Percentiles rank a stretch among this genome's conserved stretches.
Conservation (phyloP, 1,140 invertebrate genomes). For the Solenopsis fugax region DNA sequence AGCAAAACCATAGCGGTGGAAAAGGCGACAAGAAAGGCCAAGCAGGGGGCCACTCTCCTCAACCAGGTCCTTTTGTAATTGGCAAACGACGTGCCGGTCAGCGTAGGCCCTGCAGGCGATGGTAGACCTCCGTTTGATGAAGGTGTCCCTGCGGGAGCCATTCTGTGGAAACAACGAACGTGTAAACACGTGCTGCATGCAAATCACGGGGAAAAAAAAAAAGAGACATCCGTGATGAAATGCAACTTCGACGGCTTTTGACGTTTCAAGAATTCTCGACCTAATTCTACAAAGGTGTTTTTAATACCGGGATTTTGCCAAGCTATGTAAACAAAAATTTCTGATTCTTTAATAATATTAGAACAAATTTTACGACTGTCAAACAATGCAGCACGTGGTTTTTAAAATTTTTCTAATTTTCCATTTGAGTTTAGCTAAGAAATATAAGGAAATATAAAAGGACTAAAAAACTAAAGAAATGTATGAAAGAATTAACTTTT, state of each 20-base stretch:
- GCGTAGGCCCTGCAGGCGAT: slow-evolving; percentile 38
- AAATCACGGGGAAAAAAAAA: not conserved
- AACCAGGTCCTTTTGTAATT: slow-evolving; percentile 81
- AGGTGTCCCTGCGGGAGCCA: slow-evolving; percentile 74
- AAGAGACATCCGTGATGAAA: not conserved
- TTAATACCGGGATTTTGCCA: not conserved
- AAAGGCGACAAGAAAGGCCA: slow-evolving; percentile 84
- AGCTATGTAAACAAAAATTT: not conserved
- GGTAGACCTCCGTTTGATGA: slow-evolving; percentile 58
- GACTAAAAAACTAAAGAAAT: too few relatives aligned
- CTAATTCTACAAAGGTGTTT: not conserved
- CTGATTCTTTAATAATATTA: not conserved
- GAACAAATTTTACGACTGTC: not conserved
- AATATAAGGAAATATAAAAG: not conserved
- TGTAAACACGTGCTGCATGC: slow-evolving; percentile 42
- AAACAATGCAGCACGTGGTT: not conserved
- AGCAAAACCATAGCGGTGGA: slow-evolving; percentile 84
- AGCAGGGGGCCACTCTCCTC: slow-evolving; percentile 80
- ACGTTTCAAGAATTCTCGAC: not conserved
- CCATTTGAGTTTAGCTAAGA: not conserved
- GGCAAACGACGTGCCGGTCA: slow-evolving; percentile 50
- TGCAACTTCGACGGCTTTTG: not conserved
- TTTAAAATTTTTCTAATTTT: not conserved
- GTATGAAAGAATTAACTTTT: too few relatives aligned
- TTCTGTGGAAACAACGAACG: slow-evolving; percentile 74